Evolutionary conservation across 1,140 invertebrate species (phyloP).

Genomic region (Geopemphigus sp.): DNA sequence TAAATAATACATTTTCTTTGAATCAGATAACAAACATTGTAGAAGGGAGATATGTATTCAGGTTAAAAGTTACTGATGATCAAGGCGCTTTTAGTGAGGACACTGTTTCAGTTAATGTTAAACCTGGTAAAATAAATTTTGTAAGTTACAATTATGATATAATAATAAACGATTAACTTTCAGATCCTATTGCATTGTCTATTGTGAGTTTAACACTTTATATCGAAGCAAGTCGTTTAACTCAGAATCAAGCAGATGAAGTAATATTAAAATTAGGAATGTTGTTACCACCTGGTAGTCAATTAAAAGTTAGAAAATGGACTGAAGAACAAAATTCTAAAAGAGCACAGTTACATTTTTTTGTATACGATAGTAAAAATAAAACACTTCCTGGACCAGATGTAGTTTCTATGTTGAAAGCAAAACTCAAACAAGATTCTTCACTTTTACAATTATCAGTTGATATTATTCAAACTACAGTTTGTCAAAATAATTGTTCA

Average conservation of each 20-base stretch:
- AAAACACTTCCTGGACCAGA: constrained; percentile 55
- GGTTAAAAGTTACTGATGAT: constrained; percentile 82
- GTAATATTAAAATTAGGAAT: constrained; percentile 45
- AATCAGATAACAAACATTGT: constrained; percentile 77
- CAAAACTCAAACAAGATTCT: constrained; percentile 68
- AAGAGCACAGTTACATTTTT: constrained; percentile 64
- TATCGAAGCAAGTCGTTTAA: constrained; percentile 41
- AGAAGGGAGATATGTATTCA: constrained; percentile 80
- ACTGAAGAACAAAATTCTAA: constrained; percentile 63
- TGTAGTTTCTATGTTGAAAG: constrained; percentile 64
- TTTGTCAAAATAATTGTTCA: constrained; percentile 92
- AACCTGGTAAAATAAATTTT: constrained; percentile 60
- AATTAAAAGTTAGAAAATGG: constrained; percentile 65
- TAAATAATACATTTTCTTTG: constrained; percentile 43
- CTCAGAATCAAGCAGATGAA: constrained; percentile 35
- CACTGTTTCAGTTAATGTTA: constrained; percentile 80
- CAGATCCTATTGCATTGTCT: constrained; percentile 39
- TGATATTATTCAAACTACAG: constrained; percentile 72
- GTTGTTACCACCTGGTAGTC: constrained; percentile 33
- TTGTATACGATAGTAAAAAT: constrained; percentile 59
- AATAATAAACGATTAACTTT: background rate
- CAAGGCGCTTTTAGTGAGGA: constrained; percentile 79
- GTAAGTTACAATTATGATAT: constrained; percentile 18
- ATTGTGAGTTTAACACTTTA: constrained; percentile 35
- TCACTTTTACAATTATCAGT: constrained; percentile 72